Evolutionary conservation across 35 echinoderm and acorn worm species (phyloP).

Genomic region (Heliocidaris tuberculata): DNA sequence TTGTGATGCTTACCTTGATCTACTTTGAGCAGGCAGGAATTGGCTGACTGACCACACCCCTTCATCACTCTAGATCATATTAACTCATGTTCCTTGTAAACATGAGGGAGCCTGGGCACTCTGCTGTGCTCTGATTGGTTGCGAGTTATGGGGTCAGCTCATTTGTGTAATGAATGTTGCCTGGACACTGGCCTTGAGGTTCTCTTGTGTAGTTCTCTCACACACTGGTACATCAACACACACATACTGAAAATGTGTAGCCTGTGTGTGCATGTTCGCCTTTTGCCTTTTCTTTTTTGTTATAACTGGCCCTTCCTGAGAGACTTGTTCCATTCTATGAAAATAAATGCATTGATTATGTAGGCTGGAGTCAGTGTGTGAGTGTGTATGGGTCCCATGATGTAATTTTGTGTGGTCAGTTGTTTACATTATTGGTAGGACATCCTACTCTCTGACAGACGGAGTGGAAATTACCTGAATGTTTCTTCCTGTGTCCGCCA

Average conservation of each 20-base stretch:
- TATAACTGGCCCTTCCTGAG: background rate
- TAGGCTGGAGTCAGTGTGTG: background rate
- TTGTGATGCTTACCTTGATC: background rate
- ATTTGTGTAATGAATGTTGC: slow-evolving; percentile 26
- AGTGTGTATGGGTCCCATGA: background rate
- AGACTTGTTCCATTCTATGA: too few species aligned
- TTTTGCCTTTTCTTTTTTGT: background rate
- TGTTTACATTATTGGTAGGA: background rate
- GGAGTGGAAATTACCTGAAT: background rate
- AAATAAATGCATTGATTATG: background rate
- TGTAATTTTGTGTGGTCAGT: slow-evolving; percentile 2
- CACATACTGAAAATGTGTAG: background rate
- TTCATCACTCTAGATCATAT: background rate
- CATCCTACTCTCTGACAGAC: background rate
- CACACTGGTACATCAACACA: background rate
- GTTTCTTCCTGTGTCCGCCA: background rate
- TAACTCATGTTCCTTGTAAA: slow-evolving; percentile 34
- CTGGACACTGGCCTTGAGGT: background rate
- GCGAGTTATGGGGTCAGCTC: slow-evolving; percentile 7
- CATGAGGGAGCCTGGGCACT: background rate
- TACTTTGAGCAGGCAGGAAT: slow-evolving; percentile 17
- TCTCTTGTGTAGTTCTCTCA: background rate
- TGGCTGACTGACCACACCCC: background rate
- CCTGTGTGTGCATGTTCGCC: background rate
- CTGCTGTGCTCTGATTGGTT: slow-evolving; percentile 3